Evolutionary conservation across 37 sponge, comb jelly and placozoan genomes (phyloP).

Genomic region (Petrosia ficiformis): DNA sequence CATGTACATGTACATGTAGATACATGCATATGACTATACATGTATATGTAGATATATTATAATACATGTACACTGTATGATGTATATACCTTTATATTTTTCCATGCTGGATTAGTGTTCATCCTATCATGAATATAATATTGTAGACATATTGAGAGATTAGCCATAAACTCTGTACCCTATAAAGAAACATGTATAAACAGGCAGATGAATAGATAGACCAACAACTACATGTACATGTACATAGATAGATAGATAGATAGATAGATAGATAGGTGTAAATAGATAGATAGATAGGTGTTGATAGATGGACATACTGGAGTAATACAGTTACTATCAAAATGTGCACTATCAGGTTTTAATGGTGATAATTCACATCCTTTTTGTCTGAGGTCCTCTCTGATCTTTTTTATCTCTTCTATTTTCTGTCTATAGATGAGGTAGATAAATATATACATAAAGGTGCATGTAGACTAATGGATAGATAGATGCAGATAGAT

Average conservation of each 20-base stretch:
- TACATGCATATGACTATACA: too few species aligned
- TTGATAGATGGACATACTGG: constrained; percentile 51
- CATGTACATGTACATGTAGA: too few species aligned
- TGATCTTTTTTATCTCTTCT: constrained; percentile 61
- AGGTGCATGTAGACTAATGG: too few species aligned
- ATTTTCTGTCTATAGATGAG: constrained; percentile 67
- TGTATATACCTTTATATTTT: constrained; percentile 56
- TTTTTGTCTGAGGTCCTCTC: constrained; percentile 50
- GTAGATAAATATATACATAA: not conserved
- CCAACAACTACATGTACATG: too few species aligned
- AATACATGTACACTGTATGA: too few species aligned
- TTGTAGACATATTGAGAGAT: constrained; percentile 82
- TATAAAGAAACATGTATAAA: not conserved
- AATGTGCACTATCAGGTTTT: constrained; percentile 72
- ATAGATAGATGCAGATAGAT: not conserved
- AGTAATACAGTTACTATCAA: constrained; percentile 99
- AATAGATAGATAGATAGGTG: too few species aligned
- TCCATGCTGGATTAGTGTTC: constrained; percentile 95
- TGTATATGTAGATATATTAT: too few species aligned
- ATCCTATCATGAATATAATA: constrained; percentile 91
- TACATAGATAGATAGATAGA: too few species aligned
- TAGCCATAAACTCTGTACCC: constrained; percentile 96
- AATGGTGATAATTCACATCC: constrained; percentile 85
- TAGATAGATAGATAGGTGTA: too few species aligned
- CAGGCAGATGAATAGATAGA: constrained; percentile 3